Conservation (phyloP, 2,888 invertebrate species). For the Hermaeophaga mercurialis region DNA sequence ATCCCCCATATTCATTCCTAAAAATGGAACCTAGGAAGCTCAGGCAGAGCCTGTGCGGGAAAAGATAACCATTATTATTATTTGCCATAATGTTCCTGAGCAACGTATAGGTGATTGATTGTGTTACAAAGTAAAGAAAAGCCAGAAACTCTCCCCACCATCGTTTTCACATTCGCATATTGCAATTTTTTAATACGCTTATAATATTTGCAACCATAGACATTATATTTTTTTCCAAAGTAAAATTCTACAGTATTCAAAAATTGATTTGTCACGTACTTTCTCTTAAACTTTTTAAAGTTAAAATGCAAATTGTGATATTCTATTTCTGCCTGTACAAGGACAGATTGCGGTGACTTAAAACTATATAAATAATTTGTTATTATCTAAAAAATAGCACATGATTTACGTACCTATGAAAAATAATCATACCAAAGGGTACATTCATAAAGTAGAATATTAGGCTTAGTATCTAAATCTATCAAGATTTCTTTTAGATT, state of each 20-base stretch:
- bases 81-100: too few species aligned
- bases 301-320: slow-evolving; percentile 57
- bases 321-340: slow-evolving; percentile 51
- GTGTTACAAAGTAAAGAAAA: too few species aligned
- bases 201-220: too few species aligned
- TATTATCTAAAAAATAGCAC: slow-evolving; percentile 41
- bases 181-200: too few species aligned
- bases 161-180: too few species aligned
- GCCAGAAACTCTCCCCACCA: too few species aligned
- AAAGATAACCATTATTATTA: too few species aligned
- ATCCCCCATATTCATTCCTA: too few species aligned
- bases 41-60: too few species aligned
- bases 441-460: slow-evolving; percentile 26
- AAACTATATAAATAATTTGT: slow-evolving; percentile 41
- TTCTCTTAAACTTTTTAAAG: slow-evolving; percentile 46
- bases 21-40: too few species aligned
- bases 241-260: neutral
- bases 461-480: neutral
- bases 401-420: slow-evolving; percentile 43
- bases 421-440: slow-evolving; percentile 19
- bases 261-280: slow-evolving; percentile 30
- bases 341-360: slow-evolving; percentile 38
- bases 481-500: too few species aligned
- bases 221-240: neutral
- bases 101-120: too few species aligned